These are phyloP conservation scores for Magallana gigas DNA, from an alignment of 1,140 invertebrate genomes.

Conservation along the genomic window DNA sequence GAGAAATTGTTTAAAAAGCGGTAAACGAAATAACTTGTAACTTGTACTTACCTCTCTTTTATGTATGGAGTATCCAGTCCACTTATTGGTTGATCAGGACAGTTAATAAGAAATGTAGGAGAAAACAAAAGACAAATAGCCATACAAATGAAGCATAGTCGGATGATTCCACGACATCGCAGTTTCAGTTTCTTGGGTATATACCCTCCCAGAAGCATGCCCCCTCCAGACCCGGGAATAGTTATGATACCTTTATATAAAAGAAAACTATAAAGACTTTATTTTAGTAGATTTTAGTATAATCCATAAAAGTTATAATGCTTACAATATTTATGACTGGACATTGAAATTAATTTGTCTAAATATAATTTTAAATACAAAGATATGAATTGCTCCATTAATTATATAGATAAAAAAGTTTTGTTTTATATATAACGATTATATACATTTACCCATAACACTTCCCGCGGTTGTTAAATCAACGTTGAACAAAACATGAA, in stretches of 20 bases:
- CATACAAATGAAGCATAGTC: constrained; percentile 77
- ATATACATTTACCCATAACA: constrained; percentile 44
- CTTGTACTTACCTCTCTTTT: background rate
- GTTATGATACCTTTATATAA: constrained; percentile 62
- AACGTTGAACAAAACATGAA: constrained; percentile 49
- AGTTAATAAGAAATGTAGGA: constrained; percentile 85
- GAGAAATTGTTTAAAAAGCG: background rate
- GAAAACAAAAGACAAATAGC: constrained; percentile 83
- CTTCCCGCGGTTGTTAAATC: constrained; percentile 45
- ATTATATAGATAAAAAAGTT: too few species aligned
- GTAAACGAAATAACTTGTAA: background rate
- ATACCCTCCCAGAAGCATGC: constrained; percentile 68
- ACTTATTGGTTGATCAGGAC: constrained; percentile 86
- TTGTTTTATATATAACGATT: too few species aligned
- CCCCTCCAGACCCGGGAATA: constrained; percentile 67
- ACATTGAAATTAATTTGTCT: too few species aligned
- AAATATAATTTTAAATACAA: too few species aligned
- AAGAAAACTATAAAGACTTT: background rate
- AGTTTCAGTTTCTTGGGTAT: constrained; percentile 61
- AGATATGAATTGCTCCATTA: too few species aligned
- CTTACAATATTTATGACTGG: too few species aligned
- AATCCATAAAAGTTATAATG: too few species aligned
- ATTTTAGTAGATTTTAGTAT: too few species aligned
- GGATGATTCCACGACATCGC: constrained; percentile 66
- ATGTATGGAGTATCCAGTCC: constrained; percentile 77